Percentiles rank a stretch among this genome's conserved stretches.
These are phyloP conservation scores for Phthorimaea operculella DNA, from an alignment of 1,140 invertebrate genomes.

Conservation along the genomic window DNA sequence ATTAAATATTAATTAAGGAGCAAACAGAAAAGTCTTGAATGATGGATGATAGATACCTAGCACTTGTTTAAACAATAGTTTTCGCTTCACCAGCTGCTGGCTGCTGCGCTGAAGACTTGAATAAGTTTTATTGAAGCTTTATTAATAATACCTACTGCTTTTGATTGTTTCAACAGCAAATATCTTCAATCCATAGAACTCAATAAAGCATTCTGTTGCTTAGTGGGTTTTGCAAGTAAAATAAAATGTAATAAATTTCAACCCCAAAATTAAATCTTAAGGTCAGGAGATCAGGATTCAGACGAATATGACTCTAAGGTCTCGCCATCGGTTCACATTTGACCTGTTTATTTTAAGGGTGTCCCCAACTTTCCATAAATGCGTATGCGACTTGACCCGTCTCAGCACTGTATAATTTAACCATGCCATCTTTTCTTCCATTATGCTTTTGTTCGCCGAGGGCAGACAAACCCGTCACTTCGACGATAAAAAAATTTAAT, in stretches of 20 bases:
- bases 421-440: slow-evolving; percentile 45
- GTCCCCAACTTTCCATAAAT: slow-evolving; percentile 6
- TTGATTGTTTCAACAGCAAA: too few relatives aligned
- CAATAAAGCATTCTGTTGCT: not conserved
- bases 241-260: not conserved
- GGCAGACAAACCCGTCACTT: slow-evolving; percentile 52
- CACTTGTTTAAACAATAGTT: too few relatives aligned
- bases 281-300: not conserved
- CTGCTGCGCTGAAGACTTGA: too few relatives aligned
- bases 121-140: too few relatives aligned
- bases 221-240: not conserved
- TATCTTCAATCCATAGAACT: too few relatives aligned
- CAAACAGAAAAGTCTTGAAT: too few relatives aligned
- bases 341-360: slow-evolving; percentile 6
- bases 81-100: too few relatives aligned
- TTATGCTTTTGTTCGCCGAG: slow-evolving; percentile 45
- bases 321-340: slow-evolving; percentile 5
- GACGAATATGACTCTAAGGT: not conserved
- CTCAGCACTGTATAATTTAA: slow-evolving; percentile 41
- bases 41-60: too few relatives aligned
- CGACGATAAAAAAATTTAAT: slow-evolving; percentile 54
- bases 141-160: too few relatives aligned
- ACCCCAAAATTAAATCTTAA: not conserved
- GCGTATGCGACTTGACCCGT: slow-evolving; percentile 17
- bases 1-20: too few relatives aligned